Conservation (phyloP, 2,888 invertebrate genomes). For the Drosophila vallismaia region DNA sequence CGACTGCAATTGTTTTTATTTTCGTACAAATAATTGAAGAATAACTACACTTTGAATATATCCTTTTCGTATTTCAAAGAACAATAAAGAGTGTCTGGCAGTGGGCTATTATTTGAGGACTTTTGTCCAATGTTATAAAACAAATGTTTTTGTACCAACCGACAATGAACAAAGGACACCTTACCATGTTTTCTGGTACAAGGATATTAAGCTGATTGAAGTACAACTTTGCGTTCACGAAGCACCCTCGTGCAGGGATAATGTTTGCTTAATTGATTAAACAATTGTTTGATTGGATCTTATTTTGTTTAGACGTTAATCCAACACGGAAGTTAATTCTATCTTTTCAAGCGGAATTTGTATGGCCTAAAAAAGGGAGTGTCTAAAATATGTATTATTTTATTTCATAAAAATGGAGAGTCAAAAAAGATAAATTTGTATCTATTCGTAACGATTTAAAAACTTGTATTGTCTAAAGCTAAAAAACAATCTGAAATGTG, state of each 20-base stretch:
- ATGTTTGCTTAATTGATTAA: conserved; percentile 29
- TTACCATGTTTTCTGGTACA: conserved; percentile 26
- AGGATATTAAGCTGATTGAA: conserved; percentile 33
- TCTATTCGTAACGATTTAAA: no score
- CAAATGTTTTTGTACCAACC: conserved; percentile 39
- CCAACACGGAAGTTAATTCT: background rate
- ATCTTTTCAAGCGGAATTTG: no score
- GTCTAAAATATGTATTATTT: no score
- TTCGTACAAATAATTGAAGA: background rate
- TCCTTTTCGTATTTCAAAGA: background rate
- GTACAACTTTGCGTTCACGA: conserved; percentile 10
- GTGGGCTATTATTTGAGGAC: background rate
- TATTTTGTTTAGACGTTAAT: conserved; percentile 20
- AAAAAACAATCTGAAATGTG: no score
- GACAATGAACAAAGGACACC: conserved; percentile 35
- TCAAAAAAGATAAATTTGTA: no score
- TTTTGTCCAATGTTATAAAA: conserved; percentile 23
- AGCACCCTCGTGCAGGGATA: conserved; percentile 12
- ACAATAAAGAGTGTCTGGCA: conserved; percentile 5
- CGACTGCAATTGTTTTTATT: accelerated
- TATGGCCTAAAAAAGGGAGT: no score
- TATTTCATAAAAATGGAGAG: no score
- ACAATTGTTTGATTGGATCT: conserved; percentile 19
- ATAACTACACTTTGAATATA: background rate
- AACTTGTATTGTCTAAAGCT: no score